Evolutionary conservation across 2,113 vertebrate species (phyloP), one percentile per base, ranked within the genome.

Genomic region (Mastomys coucha): DNA sequence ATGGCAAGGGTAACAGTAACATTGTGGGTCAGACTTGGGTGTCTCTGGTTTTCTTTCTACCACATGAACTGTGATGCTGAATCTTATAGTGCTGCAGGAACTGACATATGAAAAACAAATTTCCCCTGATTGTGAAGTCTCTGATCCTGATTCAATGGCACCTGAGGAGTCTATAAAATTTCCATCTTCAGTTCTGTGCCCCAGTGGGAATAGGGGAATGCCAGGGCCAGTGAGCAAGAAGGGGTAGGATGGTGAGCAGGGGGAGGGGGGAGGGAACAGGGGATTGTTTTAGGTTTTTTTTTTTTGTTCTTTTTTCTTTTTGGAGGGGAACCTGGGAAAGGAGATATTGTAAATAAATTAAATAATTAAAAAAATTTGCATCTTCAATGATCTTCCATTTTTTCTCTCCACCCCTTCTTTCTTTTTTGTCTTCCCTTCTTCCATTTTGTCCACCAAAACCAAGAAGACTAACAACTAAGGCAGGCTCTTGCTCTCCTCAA

Each of bases 141-240:
- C 78, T 76, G 36, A 76, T 12, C 36, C 69, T 84, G 36, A 73
- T 42, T 90, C 73, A 49, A 7, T 26, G 60, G 39, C 9, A 84
- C 72, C 56, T 90, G n/a, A 56, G 92, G 76, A 76, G 82, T 89
- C 28, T 91, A 20, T 93, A n/a, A n/a, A n/a, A n/a, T n/a, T n/a
- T n/a, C n/a, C n/a, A n/a, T n/a, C n/a, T n/a, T n/a, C n/a, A n/a
- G n/a, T n/a, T n/a, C n/a, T n/a, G n/a, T n/a, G n/a, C n/a, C n/a
- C n/a, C n/a, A n/a, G n/a, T n/a, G n/a, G n/a, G n/a, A n/a, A n/a
- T n/a, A n/a, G n/a, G n/a, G n/a, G n/a, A n/a, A n/a, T n/a, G n/a
- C n/a, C n/a, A n/a, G n/a, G n/a, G n/a, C n/a, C n/a, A n/a, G n/a
- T n/a, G n/a, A n/a, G n/a, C n/a, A n/a, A n/a, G n/a, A n/a, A n/a